Conservation (phyloP, 2,888 invertebrate species). For the Oscheius sp. region DNA sequence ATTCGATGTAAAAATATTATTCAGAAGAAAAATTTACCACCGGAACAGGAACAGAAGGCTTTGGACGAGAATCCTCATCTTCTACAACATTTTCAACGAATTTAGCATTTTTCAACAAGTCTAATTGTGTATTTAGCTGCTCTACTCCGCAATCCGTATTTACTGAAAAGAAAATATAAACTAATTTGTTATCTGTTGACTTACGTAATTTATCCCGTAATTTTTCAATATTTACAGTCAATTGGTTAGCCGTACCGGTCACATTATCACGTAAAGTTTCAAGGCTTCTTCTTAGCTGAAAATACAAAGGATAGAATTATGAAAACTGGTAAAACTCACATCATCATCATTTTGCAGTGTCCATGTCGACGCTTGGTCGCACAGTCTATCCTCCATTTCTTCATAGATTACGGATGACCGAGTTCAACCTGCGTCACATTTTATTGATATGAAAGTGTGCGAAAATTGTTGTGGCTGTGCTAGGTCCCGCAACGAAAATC, state of each 20-base stretch:
- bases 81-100: constrained; percentile 17
- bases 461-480: neutral
- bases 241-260: neutral
- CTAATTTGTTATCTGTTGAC: neutral
- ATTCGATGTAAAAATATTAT: neutral
- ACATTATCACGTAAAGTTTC: neutral
- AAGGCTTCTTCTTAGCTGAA: constrained; percentile 2
- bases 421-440: neutral
- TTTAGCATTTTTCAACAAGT: constrained; percentile 21
- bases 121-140: constrained; percentile 15
- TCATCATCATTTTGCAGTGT: constrained; percentile 16
- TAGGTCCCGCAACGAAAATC: constrained; percentile 9
- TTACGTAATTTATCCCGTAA: neutral
- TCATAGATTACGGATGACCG: neutral
- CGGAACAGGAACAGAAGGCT: neutral
- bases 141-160: constrained; percentile 16
- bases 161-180: constrained; percentile 9
- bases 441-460: constrained; percentile 16
- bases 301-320: neutral
- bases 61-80: constrained; percentile 21
- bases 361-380: constrained; percentile 3
- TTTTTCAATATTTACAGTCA: constrained; percentile 8
- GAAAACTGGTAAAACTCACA: neutral
- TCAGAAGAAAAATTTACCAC: neutral
- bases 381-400: constrained; percentile 5